phyloP scores from a whole-genome alignment of 2,797 vertebrate species.

The Sarcophilus harrisii region DNA sequence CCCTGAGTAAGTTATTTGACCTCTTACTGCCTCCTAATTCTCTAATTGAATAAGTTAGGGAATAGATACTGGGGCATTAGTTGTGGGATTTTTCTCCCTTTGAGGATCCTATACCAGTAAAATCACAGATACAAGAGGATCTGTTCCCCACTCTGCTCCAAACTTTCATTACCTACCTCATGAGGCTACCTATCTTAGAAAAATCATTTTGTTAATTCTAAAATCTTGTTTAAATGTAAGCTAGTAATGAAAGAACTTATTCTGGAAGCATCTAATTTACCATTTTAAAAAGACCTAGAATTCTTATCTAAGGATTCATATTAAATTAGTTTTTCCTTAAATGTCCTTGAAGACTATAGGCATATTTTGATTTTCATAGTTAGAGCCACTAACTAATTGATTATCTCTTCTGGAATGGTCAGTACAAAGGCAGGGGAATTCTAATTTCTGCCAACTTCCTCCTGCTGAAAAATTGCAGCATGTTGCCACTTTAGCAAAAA shows the following conservation, averaged over 20 bases:
- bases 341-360: neutral
- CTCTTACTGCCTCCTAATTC: neutral
- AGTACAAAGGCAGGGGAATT: constrained; percentile 32
- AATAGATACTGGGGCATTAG: neutral
- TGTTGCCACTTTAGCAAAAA: constrained; percentile 13
- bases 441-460: constrained; percentile 27
- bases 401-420: constrained; percentile 20
- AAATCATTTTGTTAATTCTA: constrained; percentile 40
- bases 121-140: neutral
- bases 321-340: neutral
- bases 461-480: constrained; percentile 39
- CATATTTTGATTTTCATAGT: neutral
- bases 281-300: neutral
- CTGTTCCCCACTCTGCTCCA: neutral
- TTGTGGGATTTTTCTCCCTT: neutral
- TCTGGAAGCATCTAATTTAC: neutral
- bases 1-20: neutral
- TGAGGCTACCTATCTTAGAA: neutral
- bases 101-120: neutral
- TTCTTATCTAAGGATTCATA: neutral
- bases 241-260: constrained; percentile 4
- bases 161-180: neutral
- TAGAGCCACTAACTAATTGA: neutral
- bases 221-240: constrained; percentile 9
- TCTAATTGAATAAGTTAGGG: neutral